Base-by-base conservation (phyloP, 2,797 vertebrate species). In the Podargus strigoides region DNA sequence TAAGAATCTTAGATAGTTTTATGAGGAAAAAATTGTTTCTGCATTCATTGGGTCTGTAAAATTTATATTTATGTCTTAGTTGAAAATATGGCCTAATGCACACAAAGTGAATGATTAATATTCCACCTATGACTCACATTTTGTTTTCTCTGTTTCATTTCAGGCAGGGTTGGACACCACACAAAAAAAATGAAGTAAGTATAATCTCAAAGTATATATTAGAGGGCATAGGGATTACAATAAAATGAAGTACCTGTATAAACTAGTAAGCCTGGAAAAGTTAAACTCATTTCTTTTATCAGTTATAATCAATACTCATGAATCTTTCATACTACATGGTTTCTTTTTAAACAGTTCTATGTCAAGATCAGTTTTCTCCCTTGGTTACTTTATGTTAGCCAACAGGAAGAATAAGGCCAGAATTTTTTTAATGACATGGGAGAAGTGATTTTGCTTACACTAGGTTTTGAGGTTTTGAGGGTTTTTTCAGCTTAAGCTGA, bases 111-210 rank as follows among this genome's bases (percentile, higher is more conserved):
- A 27, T 78, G 22, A 74, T 30, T 46, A 36, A 47, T 30, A 68
- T 59, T 87, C n/a, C 37, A 37, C 10, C 49, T 67, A 6, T 44
- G 64, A 56, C 32, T 74, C 50, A 41, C 81, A 41, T 34, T 88
- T 80, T 80, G 46, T 93, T 89, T 74, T 49, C 67, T 82, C 49
- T 78, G 24, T 55, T 95, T 91, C 30, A 42, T 96, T 97, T 86
- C 95, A 98, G 98, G 93, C 97, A 94, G 15, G 83, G 85, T 47
- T 96, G 97, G 94, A 63, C 86, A 90, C 76, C 82, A 85, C 97
- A 98, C n/a, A 96, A 93, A 89, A 98, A 96, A 95, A 87, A 87
- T 41, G 98, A 98, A 75, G 98, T 98, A 96, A 98, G 98, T 98
- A 50, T 21, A 41, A 21, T 78, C 19, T 79, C 42, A 89, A 69